Conservation (phyloP, 2,113 vertebrate species). For the Pagrus major region DNA sequence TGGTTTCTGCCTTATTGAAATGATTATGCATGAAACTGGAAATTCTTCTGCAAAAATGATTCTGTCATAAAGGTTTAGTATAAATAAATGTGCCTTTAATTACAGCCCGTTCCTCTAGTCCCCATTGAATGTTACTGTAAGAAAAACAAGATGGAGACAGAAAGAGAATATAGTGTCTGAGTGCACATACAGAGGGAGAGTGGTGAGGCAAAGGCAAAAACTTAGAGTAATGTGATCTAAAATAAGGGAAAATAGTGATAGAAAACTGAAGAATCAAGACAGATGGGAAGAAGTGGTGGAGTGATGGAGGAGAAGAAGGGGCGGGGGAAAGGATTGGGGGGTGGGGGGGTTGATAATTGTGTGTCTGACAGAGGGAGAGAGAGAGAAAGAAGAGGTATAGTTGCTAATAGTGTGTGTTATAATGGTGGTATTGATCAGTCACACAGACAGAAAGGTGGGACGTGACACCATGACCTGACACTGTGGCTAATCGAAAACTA, state of each 20-base stretch:
- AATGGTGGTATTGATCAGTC: constrained; percentile 78
- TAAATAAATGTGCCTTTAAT: background rate
- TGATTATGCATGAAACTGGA: too few species aligned
- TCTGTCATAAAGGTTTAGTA: too few species aligned
- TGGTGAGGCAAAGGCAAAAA: constrained; percentile 1
- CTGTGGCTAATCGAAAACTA: constrained; percentile 80
- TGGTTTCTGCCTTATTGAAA: too few species aligned
- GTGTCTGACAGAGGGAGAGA: constrained; percentile 62
- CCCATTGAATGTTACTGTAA: background rate
- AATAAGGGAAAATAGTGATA: constrained; percentile 29
- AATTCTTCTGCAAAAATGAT: too few species aligned
- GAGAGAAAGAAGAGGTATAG: constrained; percentile 53
- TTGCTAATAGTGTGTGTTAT: constrained; percentile 76
- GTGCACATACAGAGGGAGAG: background rate
- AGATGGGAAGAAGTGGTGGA: constrained; percentile 20
- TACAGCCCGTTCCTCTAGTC: background rate
- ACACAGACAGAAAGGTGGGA: constrained; percentile 71
- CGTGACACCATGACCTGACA: constrained; percentile 75
- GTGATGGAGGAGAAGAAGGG: constrained; percentile 27
- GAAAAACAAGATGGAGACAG: background rate
- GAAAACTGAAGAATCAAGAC: constrained; percentile 31
- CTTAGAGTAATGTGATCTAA: constrained; percentile 21
- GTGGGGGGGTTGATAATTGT: constrained; percentile 73
- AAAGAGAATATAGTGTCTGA: background rate
- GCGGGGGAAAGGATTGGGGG: too few species aligned